Base-by-base conservation (phyloP, 2,113 vertebrate species). In the Pedetes capensis region DNA sequence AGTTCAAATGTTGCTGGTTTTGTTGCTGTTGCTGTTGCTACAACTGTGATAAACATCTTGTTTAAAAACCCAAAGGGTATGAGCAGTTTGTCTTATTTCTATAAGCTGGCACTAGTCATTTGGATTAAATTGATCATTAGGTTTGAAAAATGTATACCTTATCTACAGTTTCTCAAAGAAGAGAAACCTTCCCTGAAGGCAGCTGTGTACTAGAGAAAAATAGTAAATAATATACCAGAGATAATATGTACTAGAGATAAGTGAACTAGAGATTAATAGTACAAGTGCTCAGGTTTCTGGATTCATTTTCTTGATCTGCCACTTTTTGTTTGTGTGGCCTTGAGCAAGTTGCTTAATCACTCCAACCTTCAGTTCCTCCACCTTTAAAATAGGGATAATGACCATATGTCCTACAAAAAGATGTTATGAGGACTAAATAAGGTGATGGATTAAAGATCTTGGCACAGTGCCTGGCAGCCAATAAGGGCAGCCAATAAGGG, bases 101-200 rank as follows among this genome's bases (percentile, higher is more conserved):
- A 23, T 88, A 95, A 94, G 10, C 63, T 94, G 61, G 27, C 63
- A 55, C 74, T 93, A 53, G 69, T 80, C 42, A 59, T 83, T 92
- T 93, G 66, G 42, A 87, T 93, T 86, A 93, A 95, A 84, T n/a
- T 96, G 59, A 74, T 81, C 59, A 89, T 72, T 79, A 66, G 23
- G 32, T 32, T 81, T 95, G 42, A 93, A 16, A 55, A 92, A 86
- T 76, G n/a, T 51, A 69, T 79, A 3, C 37, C 11, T 80, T 92
- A 84, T 37, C 44, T 76, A n/a, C 17, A 80, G 44, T 20, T 84
- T 71, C 79, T 89, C 55, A 63, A 64, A 93, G 72, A 85, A 86
- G 42, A 87, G 39, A 71, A 89, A 66, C n/a, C 20, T 81, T 92
- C 90, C 92, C 87, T 39, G n/a, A 96, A 87, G 80, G 42, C 57